Conservation (phyloP, 2,888 invertebrate species). For the Epinotia bilunana region DNA sequence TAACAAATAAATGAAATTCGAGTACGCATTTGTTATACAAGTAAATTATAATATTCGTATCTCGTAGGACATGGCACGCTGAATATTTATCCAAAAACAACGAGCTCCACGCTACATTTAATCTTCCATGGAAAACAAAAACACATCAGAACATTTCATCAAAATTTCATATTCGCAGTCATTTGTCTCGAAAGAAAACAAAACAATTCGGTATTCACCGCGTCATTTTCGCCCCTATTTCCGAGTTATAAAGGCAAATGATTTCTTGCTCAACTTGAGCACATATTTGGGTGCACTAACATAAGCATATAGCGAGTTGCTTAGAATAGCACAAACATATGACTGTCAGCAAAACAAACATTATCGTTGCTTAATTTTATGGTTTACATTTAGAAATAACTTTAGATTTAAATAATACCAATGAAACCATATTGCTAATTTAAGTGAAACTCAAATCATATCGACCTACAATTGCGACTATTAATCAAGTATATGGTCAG, state of each 20-base stretch:
- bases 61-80: neutral
- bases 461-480: too few relatives aligned
- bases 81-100: constrained; percentile 10
- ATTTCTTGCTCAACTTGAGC: constrained; percentile 46
- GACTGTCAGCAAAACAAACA: neutral
- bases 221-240: constrained; percentile 62
- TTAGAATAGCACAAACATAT: neutral
- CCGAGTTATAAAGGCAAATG: constrained; percentile 68
- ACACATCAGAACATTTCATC: constrained; percentile 41
- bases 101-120: constrained; percentile 24
- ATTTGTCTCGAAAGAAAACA: constrained; percentile 58
- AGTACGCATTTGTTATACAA: too few relatives aligned
- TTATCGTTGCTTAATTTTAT: too few relatives aligned
- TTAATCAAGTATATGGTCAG: too few relatives aligned
- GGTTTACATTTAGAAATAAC: too few relatives aligned
- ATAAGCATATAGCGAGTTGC: constrained; percentile 18
- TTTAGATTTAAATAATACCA: too few relatives aligned
- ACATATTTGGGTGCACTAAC: constrained; percentile 9
- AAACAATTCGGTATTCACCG: constrained; percentile 51
- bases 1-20: neutral
- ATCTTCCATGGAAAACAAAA: constrained; percentile 38
- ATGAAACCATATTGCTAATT: too few relatives aligned
- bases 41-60: neutral
- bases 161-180: constrained; percentile 46
- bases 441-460: too few relatives aligned